Conservation (phyloP, 2,888 invertebrate genomes). For the Apodemia hepburni region DNA sequence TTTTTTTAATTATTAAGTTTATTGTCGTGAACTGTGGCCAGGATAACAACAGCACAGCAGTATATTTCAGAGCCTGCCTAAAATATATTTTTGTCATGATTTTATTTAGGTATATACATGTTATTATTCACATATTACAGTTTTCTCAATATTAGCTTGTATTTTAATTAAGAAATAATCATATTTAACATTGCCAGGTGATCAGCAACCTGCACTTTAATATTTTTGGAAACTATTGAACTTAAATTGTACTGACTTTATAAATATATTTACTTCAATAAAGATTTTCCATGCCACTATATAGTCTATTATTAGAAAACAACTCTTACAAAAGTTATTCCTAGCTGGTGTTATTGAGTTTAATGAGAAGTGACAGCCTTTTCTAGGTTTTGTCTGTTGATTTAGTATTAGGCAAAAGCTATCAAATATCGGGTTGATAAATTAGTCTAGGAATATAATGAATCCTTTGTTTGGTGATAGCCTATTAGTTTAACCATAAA, state of each 20-base stretch:
- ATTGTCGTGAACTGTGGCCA: conserved; percentile 75
- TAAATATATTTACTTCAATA: conserved; percentile 82
- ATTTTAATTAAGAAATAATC: conserved; percentile 82
- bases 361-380: no score
- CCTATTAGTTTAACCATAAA: no score
- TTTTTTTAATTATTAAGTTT: conserved; percentile 70
- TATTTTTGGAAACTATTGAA: conserved; percentile 82
- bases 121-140: conserved; percentile 81
- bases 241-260: conserved; percentile 82
- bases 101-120: conserved; percentile 81
- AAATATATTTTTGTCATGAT: conserved; percentile 81
- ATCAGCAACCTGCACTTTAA: conserved; percentile 82
- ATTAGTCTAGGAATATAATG: no score
- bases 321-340: conserved; percentile 25
- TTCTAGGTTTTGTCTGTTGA: no score
- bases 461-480: no score
- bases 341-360: background rate
- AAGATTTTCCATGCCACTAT: conserved; percentile 81
- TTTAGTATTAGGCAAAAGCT: no score
- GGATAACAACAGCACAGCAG: conserved; percentile 75
- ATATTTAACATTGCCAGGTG: conserved; percentile 81
- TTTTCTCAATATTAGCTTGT: conserved; percentile 82
- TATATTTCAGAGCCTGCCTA: conserved; percentile 78
- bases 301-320: conserved; percentile 40
- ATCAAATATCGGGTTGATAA: no score